A percentile compares a stretch with the other conserved stretches of the same genome.
These are phyloP conservation scores for Drosophila arawakana DNA, from an alignment of 1,140 invertebrate species.

Conservation along the genomic window DNA sequence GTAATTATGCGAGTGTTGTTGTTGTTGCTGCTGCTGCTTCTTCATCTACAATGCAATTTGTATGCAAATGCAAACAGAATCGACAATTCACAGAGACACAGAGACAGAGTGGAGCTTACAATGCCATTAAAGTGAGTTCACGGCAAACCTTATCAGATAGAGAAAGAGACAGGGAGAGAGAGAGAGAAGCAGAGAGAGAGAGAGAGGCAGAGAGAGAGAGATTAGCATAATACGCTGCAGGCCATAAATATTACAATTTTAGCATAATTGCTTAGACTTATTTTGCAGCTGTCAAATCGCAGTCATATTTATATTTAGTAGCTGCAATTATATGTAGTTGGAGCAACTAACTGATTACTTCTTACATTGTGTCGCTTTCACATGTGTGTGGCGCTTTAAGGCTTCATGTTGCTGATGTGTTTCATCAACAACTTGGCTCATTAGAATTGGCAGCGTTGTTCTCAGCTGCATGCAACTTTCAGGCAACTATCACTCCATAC, in stretches of 20 bases:
- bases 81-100: conserved; percentile 60
- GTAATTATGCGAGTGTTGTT: conserved; percentile 66
- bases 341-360: neutral
- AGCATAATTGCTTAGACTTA: conserved; percentile 78
- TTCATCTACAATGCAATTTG: conserved; percentile 79
- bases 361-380: neutral
- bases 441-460: conserved; percentile 40
- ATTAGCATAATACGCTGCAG: conserved; percentile 77
- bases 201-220: conserved; percentile 49
- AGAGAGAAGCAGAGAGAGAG: conserved; percentile 8
- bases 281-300: conserved; percentile 57
- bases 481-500: conserved; percentile 27
- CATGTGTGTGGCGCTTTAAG: conserved; percentile 5
- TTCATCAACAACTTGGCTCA: conserved; percentile 17
- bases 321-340: neutral
- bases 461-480: conserved; percentile 28
- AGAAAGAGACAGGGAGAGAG: neutral
- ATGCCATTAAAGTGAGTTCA: conserved; percentile 26
- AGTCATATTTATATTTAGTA: neutral
- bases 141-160: conserved; percentile 40
- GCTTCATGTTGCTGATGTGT: neutral
- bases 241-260: conserved; percentile 80
- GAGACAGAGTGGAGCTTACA: neutral
- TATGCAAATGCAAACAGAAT: conserved; percentile 82
- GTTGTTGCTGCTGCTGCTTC: conserved; percentile 60